Percentiles rank a stretch among this genome's conserved stretches.
Conservation (phyloP, 2,888 invertebrate genomes). For the Clistopyga incitator region DNA sequence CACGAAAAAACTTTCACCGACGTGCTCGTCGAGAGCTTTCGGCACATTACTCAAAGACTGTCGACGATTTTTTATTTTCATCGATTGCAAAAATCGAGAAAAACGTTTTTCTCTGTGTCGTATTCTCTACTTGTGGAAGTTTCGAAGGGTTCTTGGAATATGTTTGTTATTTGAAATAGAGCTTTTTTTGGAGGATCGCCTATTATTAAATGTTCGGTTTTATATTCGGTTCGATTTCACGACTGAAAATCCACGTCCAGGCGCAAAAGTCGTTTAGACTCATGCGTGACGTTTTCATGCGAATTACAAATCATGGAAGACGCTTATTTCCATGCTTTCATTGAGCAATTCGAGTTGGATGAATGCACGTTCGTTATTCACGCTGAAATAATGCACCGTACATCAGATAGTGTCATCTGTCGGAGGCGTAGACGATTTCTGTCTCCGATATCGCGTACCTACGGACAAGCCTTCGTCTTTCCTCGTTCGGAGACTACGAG, state of each 20-base stretch:
- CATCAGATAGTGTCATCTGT: slow-evolving; percentile 47
- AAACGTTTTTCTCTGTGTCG: too few relatives aligned
- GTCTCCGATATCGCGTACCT: slow-evolving; percentile 68
- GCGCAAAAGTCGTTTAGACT: neutral
- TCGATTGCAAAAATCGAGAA: too few relatives aligned
- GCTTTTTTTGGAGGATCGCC: too few relatives aligned
- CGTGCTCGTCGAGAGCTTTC: slow-evolving; percentile 15
- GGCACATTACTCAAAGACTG: neutral
- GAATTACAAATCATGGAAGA: neutral
- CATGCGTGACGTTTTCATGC: neutral
- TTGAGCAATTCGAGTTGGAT: neutral
- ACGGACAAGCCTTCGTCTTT: slow-evolving; percentile 44
- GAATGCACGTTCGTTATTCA: slow-evolving; percentile 56
- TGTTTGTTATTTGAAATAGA: too few relatives aligned
- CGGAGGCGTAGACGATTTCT: slow-evolving; percentile 70
- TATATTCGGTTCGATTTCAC: too few relatives aligned
- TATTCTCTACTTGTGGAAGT: too few relatives aligned
- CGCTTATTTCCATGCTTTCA: neutral
- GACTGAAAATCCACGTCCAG: too few relatives aligned
- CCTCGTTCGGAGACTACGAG: slow-evolving; percentile 47
- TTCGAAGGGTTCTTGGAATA: too few relatives aligned
- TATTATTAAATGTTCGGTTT: too few relatives aligned
- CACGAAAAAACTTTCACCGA: slow-evolving; percentile 12
- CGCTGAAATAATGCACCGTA: slow-evolving; percentile 57
- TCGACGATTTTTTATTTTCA: too few relatives aligned